Evolutionary conservation across 1,140 invertebrate species (phyloP).

Genomic region (Drosophila prosaltans): DNA sequence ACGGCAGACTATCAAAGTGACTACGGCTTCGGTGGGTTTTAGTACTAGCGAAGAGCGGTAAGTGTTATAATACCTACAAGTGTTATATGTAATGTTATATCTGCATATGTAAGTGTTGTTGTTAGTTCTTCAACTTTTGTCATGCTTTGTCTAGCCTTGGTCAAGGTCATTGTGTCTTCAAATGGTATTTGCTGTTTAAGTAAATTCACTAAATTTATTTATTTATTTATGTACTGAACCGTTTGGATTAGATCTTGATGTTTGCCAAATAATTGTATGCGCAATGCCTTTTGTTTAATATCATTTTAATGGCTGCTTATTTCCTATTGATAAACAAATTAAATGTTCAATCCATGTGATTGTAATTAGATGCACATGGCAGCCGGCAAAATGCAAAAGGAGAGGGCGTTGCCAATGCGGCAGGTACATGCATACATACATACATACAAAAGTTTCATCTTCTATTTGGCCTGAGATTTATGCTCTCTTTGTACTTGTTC

Average conservation of each 20-base stretch:
- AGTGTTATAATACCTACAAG: slow-evolving; percentile 7
- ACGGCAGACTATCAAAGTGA: slow-evolving; percentile 62
- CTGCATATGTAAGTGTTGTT: no score
- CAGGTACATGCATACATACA: slow-evolving; percentile 15
- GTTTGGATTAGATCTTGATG: not conserved
- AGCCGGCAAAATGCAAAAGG: slow-evolving; percentile 12
- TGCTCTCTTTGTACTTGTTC: slow-evolving; percentile 16
- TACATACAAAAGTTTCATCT: slow-evolving; percentile 47
- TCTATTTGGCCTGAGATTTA: slow-evolving; percentile 10
- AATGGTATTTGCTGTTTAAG: slow-evolving; percentile 7
- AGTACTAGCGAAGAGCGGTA: slow-evolving; percentile 49
- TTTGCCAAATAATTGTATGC: slow-evolving; percentile 51
- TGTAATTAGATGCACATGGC: slow-evolving; percentile 25
- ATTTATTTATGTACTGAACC: slow-evolving; percentile 36
- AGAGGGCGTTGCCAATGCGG: no score
- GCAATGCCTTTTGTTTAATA: slow-evolving; percentile 50
- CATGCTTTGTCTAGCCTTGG: not conserved
- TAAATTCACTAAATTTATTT: slow-evolving; percentile 13
- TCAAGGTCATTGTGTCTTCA: not conserved
- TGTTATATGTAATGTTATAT: no score
- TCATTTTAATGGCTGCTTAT: slow-evolving; percentile 28
- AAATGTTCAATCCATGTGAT: slow-evolving; percentile 25
- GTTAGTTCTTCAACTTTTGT: no score
- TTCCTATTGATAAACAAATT: not conserved
- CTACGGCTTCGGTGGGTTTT: slow-evolving; percentile 56